Conservation (phyloP, 2,797 vertebrate genomes). For the Pipistrellus kuhlii region DNA sequence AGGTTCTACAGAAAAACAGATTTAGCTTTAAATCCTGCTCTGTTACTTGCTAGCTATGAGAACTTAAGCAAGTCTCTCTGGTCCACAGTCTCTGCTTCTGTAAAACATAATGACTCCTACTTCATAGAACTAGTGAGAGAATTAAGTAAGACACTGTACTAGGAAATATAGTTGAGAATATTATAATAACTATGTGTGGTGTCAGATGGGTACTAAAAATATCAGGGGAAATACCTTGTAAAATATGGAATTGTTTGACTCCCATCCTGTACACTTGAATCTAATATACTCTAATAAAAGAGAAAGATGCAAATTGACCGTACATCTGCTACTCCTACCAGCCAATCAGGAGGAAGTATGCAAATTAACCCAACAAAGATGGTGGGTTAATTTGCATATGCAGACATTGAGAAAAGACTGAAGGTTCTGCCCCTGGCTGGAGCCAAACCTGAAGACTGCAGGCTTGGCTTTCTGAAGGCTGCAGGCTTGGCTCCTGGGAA, state of each 20-base stretch:
- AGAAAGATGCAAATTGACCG: too few species aligned
- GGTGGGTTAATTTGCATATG: too few species aligned
- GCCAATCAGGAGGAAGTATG: too few species aligned
- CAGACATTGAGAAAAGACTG: too few species aligned
- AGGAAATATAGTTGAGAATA: background rate
- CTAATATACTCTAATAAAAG: background rate
- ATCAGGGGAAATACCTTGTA: background rate
- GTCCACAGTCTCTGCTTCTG: background rate
- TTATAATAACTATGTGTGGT: background rate
- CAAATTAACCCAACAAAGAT: too few species aligned
- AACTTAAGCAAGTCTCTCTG: background rate
- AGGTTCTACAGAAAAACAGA: constrained; percentile 21
- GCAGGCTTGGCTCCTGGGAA: too few species aligned
- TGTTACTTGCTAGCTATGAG: background rate
- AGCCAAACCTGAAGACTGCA: too few species aligned
- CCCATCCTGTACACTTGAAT: background rate
- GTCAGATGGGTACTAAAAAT: background rate
- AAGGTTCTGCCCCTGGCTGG: too few species aligned
- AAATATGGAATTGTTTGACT: background rate
- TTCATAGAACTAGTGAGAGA: background rate
- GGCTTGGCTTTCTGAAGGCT: too few species aligned
- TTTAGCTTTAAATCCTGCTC: background rate
- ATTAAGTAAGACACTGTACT: background rate
- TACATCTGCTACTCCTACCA: too few species aligned
- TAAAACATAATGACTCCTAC: constrained; percentile 1